phyloP scores from a whole-genome alignment of 2,113 vertebrate genomes.

The Taurulus bubalis region DNA sequence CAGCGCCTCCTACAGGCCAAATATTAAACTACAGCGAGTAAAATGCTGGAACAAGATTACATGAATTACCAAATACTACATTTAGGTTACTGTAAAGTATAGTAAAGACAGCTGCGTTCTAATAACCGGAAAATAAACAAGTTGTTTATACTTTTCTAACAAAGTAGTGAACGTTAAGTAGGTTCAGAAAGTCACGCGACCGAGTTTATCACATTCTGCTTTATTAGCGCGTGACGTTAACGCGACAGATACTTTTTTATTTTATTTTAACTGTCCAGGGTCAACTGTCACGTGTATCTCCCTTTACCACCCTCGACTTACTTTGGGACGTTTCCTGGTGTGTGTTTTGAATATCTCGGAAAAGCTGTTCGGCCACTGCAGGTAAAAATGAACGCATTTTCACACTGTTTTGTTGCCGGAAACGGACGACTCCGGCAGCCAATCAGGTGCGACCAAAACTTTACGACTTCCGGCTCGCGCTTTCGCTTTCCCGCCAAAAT shows the following conservation, averaged over 20 bases:
- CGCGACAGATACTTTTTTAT: background rate
- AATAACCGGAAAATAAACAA: background rate
- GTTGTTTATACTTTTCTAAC: background rate
- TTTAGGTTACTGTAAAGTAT: background rate
- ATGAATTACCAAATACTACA: background rate
- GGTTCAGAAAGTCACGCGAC: background rate
- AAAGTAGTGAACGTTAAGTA: background rate
- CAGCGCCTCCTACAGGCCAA: constrained; percentile 17
- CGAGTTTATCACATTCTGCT: background rate
- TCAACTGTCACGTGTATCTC: too few species aligned
- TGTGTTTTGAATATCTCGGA: constrained; percentile 75
- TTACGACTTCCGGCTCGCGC: constrained; percentile 30
- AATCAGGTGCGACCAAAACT: constrained; percentile 4
- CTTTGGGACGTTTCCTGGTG: constrained; percentile 76
- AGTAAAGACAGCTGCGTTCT: background rate
- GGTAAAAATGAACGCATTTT: constrained; percentile 69
- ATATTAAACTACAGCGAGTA: background rate
- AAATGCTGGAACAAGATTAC: too few species aligned
- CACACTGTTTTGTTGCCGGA: background rate
- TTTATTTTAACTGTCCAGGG: background rate
- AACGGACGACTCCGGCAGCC: background rate
- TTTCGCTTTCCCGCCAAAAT: constrained; percentile 10
- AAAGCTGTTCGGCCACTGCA: constrained; percentile 77
- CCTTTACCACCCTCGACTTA: constrained; percentile 38
- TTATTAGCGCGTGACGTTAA: background rate